These are phyloP conservation scores for Drosophila neotestacea DNA, from an alignment of 2,888 invertebrate species.

Conservation along the genomic window DNA sequence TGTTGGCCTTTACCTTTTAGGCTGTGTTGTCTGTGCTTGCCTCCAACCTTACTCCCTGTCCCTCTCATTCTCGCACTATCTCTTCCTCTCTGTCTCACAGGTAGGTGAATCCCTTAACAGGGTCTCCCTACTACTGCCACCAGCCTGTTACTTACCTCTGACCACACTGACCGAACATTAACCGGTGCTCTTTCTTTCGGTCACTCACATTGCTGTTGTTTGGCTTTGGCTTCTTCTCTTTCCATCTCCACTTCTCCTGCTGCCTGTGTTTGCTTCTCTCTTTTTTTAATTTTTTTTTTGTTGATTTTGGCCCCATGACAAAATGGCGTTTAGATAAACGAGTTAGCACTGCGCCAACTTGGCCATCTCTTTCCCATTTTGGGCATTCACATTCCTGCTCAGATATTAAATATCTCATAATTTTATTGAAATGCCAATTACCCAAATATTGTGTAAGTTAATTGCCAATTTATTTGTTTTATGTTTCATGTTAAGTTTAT, in stretches of 20 bases:
- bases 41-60: background rate
- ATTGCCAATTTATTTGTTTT: no score
- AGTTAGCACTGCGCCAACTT: constrained; percentile 57
- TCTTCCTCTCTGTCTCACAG: constrained; percentile 2
- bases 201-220: constrained; percentile 45
- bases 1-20: constrained; percentile 35
- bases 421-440: constrained; percentile 8
- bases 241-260: no score
- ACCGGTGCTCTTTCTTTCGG: constrained; percentile 21
- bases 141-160: constrained; percentile 33
- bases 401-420: constrained; percentile 10
- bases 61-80: background rate
- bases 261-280: background rate
- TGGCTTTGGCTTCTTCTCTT: constrained; percentile 7
- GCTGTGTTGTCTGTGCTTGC: constrained; percentile 19
- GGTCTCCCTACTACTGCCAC: constrained; percentile 2
- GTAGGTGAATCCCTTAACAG: constrained; percentile 29
- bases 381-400: constrained; percentile 22
- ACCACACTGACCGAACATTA: constrained; percentile 29
- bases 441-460: background rate
- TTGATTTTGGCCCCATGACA: constrained; percentile 18
- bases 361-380: constrained; percentile 18
- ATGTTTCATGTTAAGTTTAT: no score
- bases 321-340: constrained; percentile 51
- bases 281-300: background rate